Percentiles rank a stretch among this genome's conserved stretches.
Evolutionary conservation across 2,888 invertebrate genomes (phyloP).

Genomic region (Siphlonurus alternatus): DNA sequence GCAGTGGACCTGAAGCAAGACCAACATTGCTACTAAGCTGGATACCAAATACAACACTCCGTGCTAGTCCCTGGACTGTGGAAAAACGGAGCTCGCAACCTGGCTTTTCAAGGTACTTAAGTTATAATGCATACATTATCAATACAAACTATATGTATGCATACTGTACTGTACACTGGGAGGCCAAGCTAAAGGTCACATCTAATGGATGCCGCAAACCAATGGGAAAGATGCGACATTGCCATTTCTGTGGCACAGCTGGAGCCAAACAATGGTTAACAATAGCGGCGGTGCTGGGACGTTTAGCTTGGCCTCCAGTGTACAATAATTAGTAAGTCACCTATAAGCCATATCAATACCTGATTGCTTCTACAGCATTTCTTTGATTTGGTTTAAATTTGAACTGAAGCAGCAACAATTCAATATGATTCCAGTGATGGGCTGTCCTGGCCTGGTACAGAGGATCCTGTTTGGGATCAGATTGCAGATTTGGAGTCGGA

Average conservation of each 20-base stretch:
- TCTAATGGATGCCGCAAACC: too few relatives aligned
- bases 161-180: background rate
- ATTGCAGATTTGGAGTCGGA: background rate
- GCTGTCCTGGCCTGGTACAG: background rate
- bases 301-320: too few relatives aligned
- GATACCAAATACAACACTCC: slow-evolving; percentile 83
- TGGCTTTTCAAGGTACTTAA: background rate
- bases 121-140: background rate
- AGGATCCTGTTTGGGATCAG: background rate
- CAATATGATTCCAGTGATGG: too few relatives aligned
- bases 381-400: too few relatives aligned
- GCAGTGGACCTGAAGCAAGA: slow-evolving; percentile 35
- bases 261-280: too few relatives aligned
- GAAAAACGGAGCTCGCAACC: slow-evolving; percentile 26
- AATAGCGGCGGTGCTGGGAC: too few relatives aligned
- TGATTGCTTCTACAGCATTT: too few relatives aligned
- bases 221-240: too few relatives aligned
- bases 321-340: too few relatives aligned
- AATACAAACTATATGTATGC: background rate
- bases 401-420: too few relatives aligned
- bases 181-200: background rate
- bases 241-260: too few relatives aligned
- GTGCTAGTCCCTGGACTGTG: slow-evolving; percentile 63
- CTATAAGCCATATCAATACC: too few relatives aligned
- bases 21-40: slow-evolving; percentile 77